A percentile compares a stretch with the other conserved stretches of the same genome.
Evolutionary conservation across 35 echinoderm and acorn worm species (phyloP).

Genomic region (Apostichopus parvimensis): DNA sequence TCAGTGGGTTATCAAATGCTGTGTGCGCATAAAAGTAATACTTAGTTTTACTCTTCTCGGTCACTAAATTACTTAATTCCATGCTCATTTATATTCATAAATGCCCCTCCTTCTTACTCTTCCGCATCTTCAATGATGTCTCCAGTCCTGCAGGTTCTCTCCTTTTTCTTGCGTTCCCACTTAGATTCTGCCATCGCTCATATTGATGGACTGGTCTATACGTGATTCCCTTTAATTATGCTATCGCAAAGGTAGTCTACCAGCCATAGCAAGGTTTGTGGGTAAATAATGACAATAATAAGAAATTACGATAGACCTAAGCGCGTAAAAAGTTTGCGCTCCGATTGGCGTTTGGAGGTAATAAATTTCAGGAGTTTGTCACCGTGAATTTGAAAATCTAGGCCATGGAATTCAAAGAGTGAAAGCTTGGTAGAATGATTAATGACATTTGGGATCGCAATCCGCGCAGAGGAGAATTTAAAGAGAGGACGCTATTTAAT

Average conservation of each 20-base stretch:
- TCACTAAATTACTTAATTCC: too few relatives aligned
- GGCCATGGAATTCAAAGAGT: conserved; percentile 24
- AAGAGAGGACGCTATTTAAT: not conserved
- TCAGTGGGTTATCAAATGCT: too few relatives aligned
- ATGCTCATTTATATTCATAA: too few relatives aligned
- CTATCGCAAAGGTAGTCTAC: not conserved
- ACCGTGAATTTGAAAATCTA: conserved; percentile 32
- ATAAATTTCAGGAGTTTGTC: conserved; percentile 40
- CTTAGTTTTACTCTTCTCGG: too few relatives aligned
- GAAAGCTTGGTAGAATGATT: conserved; percentile 14
- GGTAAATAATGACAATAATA: not conserved
- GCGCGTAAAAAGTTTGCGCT: not conserved
- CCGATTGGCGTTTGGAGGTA: not conserved
- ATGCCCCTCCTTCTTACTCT: too few relatives aligned
- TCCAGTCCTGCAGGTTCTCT: too few relatives aligned
- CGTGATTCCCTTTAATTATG: not conserved
- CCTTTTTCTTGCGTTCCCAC: too few relatives aligned
- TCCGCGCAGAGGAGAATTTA: not conserved
- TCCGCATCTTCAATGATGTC: too few relatives aligned
- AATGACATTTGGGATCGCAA: not conserved
- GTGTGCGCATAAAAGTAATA: too few relatives aligned
- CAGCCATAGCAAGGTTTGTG: not conserved
- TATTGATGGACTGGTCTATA: not conserved
- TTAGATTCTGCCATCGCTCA: too few relatives aligned
- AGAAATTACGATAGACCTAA: not conserved